Evolutionary conservation across 2,888 invertebrate species (phyloP).

Genomic region (Philonicus albiceps): DNA sequence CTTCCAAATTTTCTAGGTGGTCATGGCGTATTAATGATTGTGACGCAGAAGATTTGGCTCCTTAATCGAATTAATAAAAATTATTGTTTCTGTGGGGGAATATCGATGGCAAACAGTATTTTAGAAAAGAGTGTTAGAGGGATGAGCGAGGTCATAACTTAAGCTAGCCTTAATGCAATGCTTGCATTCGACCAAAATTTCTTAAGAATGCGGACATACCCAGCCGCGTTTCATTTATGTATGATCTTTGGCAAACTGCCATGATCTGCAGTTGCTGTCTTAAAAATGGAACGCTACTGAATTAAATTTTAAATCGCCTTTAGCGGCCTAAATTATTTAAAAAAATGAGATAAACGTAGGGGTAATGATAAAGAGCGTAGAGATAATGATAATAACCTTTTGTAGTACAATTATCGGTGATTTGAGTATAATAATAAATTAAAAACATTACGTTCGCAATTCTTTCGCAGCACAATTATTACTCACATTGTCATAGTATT

Average conservation of each 20-base stretch:
- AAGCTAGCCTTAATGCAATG: background rate
- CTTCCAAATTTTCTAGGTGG: background rate
- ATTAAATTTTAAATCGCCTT: background rate
- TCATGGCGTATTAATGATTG: background rate
- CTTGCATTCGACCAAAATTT: background rate
- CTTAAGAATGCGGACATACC: background rate
- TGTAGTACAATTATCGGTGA: too few species aligned
- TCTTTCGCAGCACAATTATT: too few species aligned
- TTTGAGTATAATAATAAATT: too few species aligned
- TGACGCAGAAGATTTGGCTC: slow-evolving; percentile 9
- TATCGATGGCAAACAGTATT: background rate
- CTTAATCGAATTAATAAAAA: background rate
- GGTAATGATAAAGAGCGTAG: background rate
- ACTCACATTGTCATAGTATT: too few species aligned
- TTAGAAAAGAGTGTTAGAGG: background rate
- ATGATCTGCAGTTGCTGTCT: background rate
- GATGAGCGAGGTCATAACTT: background rate
- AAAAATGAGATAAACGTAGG: background rate
- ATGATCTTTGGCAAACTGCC: background rate
- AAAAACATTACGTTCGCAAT: too few species aligned
- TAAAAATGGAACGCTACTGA: background rate
- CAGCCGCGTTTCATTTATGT: background rate
- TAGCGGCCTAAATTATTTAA: background rate
- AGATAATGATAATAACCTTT: too few species aligned
- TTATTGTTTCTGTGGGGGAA: background rate